Evolutionary conservation across 2,888 invertebrate genomes (phyloP), one percentile per base, ranked within the genome.

Genomic region (Monopis laevigella): DNA sequence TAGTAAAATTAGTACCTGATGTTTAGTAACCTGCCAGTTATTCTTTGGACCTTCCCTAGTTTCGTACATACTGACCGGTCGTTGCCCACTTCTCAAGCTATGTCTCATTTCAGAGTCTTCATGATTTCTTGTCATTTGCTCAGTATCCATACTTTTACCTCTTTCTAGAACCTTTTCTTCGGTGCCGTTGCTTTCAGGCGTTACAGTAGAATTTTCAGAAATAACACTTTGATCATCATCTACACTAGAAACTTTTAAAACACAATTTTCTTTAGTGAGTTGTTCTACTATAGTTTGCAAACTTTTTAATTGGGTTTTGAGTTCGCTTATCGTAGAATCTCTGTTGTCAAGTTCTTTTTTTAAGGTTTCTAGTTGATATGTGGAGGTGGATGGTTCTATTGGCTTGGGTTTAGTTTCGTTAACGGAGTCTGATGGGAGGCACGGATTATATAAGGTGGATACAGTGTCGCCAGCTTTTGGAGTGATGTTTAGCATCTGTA

Each of bases 1-100:
- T 68, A 71, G 68, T 71, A 54, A 51, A 66, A 62, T 63, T 56
- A 65, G 54, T 75, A 82, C 83, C 81, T 82, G 82, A 55, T 80
- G 80, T 75, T 82, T 82, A 70, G 81, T 80, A 72, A 80, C 75
- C 71, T 84, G 84, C 69, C 84, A 82, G 62, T 85, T 80, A 73
- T 75, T 74, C 65, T 72, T 80, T 51, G 82, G 78, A 46, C 88
- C 89, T 75, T 92, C 87, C 52, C 93, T 85, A 49, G 91, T 86
- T 70, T 93, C 93, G 71, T 89, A 93, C 93, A 93, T 93, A 72
- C 93, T 93, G 52, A 89, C 90, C 53, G 93, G 93, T 56, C 93
- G 82, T 65, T 89, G 90, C 46, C 72, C 71, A 44, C 56, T 53
- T 52, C 72, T 74, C 44, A 60, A 48, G 35, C 67, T 49, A 13